These are phyloP conservation scores for Bombycilla garrulus DNA, from an alignment of 2,113 vertebrate genomes.

Conservation along the genomic window DNA sequence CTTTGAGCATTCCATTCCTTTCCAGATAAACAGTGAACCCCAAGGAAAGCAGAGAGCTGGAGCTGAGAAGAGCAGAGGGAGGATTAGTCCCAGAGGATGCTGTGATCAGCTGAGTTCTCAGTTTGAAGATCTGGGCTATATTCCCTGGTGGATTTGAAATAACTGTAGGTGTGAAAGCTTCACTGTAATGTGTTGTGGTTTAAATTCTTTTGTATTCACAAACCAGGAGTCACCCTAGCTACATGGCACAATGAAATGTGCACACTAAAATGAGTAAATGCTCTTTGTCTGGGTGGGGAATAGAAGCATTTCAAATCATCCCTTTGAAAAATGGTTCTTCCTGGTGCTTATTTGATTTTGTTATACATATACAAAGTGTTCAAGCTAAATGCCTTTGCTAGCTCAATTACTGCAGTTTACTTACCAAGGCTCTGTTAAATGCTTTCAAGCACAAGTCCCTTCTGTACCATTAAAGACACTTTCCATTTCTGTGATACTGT, in stretches of 20 bases:
- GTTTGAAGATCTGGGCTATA: not conserved
- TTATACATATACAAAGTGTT: conserved; percentile 34
- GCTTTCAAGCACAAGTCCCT: conserved; percentile 49
- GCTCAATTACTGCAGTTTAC: conserved; percentile 49
- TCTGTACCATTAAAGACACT: conserved; percentile 55
- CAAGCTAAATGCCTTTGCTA: conserved; percentile 43
- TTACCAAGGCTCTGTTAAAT: conserved; percentile 49
- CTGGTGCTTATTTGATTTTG: conserved; percentile 54
- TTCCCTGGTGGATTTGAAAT: not conserved
- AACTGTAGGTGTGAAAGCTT: conserved; percentile 7
- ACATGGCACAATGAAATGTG: not conserved
- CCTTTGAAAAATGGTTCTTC: conserved; percentile 43
- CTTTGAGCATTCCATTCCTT: not conserved
- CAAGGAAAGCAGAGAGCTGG: not conserved
- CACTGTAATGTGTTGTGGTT: not conserved
- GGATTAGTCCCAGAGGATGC: not conserved
- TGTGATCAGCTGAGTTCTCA: not conserved
- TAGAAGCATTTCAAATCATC: conserved; percentile 15
- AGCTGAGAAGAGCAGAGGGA: not conserved
- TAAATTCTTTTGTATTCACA: conserved; percentile 8
- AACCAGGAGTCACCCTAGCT: not conserved
- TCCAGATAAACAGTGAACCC: not conserved
- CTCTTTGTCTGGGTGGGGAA: conserved; percentile 9
- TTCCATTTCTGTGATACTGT: conserved; percentile 52
- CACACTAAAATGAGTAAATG: not conserved